These are phyloP conservation scores for Cantharis rufa DNA, from an alignment of 2,888 invertebrate species.

Conservation along the genomic window DNA sequence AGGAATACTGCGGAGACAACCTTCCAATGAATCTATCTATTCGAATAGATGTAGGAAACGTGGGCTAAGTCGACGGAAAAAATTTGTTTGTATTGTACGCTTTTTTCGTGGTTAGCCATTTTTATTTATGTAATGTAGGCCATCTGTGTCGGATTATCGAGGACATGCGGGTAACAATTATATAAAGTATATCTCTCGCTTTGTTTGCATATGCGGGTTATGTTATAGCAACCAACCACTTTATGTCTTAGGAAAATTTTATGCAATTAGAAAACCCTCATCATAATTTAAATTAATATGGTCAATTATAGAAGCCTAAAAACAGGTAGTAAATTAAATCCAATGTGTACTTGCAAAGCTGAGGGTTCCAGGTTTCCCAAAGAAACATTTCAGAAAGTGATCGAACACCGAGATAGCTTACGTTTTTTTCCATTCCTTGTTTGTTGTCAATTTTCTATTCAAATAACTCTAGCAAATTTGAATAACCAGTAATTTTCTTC, in stretches of 20 bases:
- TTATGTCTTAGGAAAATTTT: conserved; percentile 10
- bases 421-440: not conserved
- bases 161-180: conserved; percentile 41
- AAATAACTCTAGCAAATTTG: not conserved
- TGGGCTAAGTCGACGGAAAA: not conserved
- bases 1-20: not conserved
- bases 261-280: conserved; percentile 11
- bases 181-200: conserved; percentile 14
- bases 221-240: conserved; percentile 1
- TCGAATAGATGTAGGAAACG: not conserved
- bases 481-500: not conserved
- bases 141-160: conserved; percentile 32
- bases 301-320: not conserved
- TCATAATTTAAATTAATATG: not conserved
- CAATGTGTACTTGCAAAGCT: not conserved
- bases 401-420: too few relatives aligned
- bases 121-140: conserved; percentile 9
- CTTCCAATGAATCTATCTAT: not conserved
- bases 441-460: not conserved
- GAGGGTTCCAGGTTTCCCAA: not conserved
- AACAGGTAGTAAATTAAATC: not conserved
- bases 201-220: conserved; percentile 25
- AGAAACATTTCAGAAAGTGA: not conserved
- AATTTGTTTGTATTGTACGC: conserved; percentile 8
- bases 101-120: not conserved